Conservation (phyloP, 35 echinoderm and acorn worm genomes). For the Hemicentrotus pulcherrimus region DNA sequence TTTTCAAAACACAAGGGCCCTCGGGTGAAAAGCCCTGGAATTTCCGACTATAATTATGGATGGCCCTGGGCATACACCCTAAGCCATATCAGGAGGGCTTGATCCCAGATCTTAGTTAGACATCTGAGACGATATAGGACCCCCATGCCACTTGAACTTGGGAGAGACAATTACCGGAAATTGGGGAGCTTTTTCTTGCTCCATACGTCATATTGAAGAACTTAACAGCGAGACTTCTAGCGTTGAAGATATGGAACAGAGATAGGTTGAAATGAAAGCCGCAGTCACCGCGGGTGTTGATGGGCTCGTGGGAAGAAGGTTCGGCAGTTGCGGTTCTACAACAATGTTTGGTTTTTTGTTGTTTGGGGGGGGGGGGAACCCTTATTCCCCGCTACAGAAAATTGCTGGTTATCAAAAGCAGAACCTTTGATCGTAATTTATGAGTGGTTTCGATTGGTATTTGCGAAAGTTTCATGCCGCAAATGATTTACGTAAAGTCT, state of each 20-base stretch:
- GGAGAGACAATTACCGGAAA: conserved; percentile 2
- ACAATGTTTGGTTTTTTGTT: too few relatives aligned
- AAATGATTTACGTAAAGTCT: too few relatives aligned
- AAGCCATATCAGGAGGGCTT: neutral
- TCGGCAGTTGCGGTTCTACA: too few relatives aligned
- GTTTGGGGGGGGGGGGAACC: neutral
- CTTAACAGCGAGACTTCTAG: neutral
- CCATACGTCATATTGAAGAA: neutral
- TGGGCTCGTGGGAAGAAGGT: neutral
- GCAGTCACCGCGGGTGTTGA: neutral
- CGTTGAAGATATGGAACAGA: neutral
- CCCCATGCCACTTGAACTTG: neutral
- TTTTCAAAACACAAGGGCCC: too few relatives aligned
- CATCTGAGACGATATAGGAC: neutral
- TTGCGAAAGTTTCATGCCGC: too few relatives aligned
- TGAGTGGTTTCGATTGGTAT: too few relatives aligned
- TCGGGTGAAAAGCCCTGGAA: neutral
- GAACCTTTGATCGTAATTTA: too few relatives aligned
- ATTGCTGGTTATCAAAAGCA: too few relatives aligned
- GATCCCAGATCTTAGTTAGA: neutral
- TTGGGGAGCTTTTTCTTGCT: neutral
- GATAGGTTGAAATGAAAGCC: neutral
- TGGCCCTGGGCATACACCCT: neutral
- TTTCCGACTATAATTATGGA: neutral
- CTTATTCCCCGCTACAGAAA: too few relatives aligned